A percentile compares a stretch with the other conserved stretches of the same genome.
phyloP scores from a whole-genome alignment of 2,113 vertebrate species.

The Lycaon pictus region DNA sequence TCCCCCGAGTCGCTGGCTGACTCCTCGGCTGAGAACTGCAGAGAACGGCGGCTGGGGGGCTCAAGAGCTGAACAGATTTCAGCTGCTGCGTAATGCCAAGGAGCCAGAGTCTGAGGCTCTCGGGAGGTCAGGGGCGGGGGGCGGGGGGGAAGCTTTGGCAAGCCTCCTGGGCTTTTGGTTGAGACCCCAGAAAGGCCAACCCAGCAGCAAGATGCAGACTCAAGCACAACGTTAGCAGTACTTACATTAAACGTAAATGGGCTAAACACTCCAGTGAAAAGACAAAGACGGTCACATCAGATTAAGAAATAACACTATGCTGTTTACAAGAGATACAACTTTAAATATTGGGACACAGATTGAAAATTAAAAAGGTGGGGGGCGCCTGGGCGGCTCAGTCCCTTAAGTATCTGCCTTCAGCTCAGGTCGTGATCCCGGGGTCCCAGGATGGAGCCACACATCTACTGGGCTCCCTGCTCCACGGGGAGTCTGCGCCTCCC shows the following conservation, averaged over 20 bases:
- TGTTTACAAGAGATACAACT: not conserved
- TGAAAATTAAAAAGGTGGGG: not conserved
- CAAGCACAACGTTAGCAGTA: not conserved
- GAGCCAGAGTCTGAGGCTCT: not conserved
- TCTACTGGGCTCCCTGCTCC: too few species aligned
- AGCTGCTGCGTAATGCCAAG: not conserved
- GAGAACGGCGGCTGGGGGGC: not conserved
- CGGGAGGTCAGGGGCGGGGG: too few species aligned
- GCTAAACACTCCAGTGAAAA: not conserved
- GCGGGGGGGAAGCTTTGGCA: not conserved
- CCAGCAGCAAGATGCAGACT: not conserved
- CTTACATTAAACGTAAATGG: conserved; percentile 13
- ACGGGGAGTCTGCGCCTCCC: too few species aligned
- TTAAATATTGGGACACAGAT: not conserved
- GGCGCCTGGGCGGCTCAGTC: too few species aligned
- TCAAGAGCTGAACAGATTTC: not conserved
- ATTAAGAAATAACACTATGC: not conserved
- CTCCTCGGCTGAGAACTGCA: not conserved
- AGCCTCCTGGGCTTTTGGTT: not conserved
- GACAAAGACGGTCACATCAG: not conserved
- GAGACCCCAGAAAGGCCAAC: not conserved
- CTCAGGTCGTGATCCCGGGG: too few species aligned
- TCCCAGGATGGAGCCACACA: too few species aligned
- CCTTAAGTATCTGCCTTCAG: too few species aligned
- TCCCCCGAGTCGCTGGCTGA: not conserved